Percentiles rank a stretch among this genome's conserved stretches.
These are phyloP conservation scores for Phaethon lepturus DNA, from an alignment of 2,113 vertebrate species.

Conservation along the genomic window DNA sequence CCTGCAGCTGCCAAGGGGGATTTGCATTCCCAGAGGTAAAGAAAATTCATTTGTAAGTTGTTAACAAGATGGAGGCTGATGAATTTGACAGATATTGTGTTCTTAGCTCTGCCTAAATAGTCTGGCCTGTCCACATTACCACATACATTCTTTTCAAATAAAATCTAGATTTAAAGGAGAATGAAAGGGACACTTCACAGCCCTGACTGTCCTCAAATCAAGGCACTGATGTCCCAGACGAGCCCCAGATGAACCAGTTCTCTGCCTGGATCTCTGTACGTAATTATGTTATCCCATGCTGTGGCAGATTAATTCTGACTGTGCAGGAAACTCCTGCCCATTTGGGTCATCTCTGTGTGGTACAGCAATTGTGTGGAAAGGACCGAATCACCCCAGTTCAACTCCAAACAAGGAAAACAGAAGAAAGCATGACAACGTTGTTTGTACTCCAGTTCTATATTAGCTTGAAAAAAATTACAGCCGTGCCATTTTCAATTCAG, in stretches of 20 bases:
- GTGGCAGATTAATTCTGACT: conserved; percentile 46
- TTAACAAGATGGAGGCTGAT: neutral
- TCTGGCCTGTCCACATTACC: neutral
- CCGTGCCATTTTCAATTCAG: conserved; percentile 77
- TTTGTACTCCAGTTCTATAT: conserved; percentile 45
- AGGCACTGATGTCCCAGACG: neutral
- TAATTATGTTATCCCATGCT: conserved; percentile 35
- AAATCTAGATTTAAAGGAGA: neutral
- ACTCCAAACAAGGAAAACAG: conserved; percentile 23
- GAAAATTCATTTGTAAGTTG: neutral
- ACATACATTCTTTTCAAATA: neutral
- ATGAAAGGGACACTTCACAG: neutral
- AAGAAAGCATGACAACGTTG: conserved; percentile 34
- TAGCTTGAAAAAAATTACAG: conserved; percentile 67
- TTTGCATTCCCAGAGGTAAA: neutral
- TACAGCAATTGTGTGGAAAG: neutral
- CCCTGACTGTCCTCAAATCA: neutral
- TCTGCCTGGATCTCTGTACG: neutral
- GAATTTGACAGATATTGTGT: neutral
- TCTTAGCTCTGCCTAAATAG: neutral
- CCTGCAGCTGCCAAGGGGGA: neutral
- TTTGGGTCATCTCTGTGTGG: conserved; percentile 22
- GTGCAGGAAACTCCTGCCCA: conserved; percentile 57
- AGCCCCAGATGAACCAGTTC: neutral
- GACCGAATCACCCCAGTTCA: neutral